Conservation (phyloP, 2,888 invertebrate genomes). For the Tridacna gigas region DNA sequence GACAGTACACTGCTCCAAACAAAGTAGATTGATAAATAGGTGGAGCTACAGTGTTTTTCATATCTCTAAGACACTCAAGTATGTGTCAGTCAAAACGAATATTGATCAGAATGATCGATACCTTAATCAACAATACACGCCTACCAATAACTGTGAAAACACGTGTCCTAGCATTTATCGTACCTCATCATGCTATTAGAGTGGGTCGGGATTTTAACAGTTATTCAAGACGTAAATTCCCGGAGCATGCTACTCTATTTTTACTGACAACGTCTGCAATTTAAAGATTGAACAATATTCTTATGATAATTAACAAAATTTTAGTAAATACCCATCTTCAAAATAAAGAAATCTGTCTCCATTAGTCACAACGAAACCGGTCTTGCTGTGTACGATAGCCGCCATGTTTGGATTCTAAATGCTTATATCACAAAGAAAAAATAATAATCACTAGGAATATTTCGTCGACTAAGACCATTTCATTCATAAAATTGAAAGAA, state of each 20-base stretch:
- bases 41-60: slow-evolving; percentile 47
- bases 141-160: slow-evolving; percentile 61
- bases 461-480: no score
- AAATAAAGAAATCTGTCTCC: slow-evolving; percentile 55
- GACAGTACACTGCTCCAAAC: not conserved
- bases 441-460: not conserved
- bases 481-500: no score
- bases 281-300: not conserved
- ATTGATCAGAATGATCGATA: slow-evolving; percentile 60
- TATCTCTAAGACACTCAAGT: slow-evolving; percentile 49
- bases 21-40: slow-evolving; percentile 40
- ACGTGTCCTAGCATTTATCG: slow-evolving; percentile 35
- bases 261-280: not conserved
- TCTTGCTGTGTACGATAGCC: slow-evolving; percentile 58
- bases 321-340: slow-evolving; percentile 48
- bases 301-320: not conserved
- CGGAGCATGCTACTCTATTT: not conserved
- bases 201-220: slow-evolving; percentile 24
- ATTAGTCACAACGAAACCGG: slow-evolving; percentile 58
- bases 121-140: slow-evolving; percentile 52
- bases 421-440: slow-evolving; percentile 4
- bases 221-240: not conserved
- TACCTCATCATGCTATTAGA: slow-evolving; percentile 1
- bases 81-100: slow-evolving; percentile 60
- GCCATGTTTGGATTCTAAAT: slow-evolving; percentile 68